These are phyloP conservation scores for Volucella inflata DNA, from an alignment of 2,888 invertebrate genomes.

Conservation along the genomic window DNA sequence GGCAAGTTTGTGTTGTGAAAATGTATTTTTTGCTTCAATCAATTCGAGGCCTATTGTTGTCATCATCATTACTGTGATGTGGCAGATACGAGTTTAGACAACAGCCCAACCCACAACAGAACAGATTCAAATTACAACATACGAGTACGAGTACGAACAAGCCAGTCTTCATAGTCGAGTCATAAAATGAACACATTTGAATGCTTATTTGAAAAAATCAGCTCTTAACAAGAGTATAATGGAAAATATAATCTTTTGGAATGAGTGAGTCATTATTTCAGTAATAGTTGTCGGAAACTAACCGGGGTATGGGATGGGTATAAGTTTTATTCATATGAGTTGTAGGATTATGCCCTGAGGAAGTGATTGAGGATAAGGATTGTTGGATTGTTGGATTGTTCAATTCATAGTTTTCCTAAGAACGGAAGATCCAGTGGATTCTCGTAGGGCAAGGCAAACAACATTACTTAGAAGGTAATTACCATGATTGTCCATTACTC, in stretches of 20 bases:
- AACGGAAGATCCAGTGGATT: neutral
- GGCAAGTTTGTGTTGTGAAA: constrained; percentile 14
- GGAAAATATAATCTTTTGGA: constrained; percentile 16
- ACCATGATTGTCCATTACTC: no score
- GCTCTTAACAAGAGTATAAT: constrained; percentile 52
- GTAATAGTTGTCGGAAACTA: constrained; percentile 17
- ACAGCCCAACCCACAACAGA: neutral
- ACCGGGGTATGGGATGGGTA: neutral
- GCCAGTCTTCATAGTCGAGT: constrained; percentile 7
- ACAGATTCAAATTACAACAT: constrained; percentile 22
- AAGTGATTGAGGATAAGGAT: constrained; percentile 1
- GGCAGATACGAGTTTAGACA: neutral
- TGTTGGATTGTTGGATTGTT: constrained; percentile 14
- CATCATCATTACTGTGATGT: constrained; percentile 44
- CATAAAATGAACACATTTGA: constrained; percentile 22
- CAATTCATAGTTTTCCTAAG: neutral
- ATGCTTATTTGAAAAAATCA: constrained; percentile 47
- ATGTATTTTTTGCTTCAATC: constrained; percentile 53
- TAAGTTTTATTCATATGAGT: constrained; percentile 34
- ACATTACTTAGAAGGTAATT: no score
- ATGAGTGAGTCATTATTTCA: neutral
- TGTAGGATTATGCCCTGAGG: neutral
- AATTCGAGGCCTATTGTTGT: constrained; percentile 61
- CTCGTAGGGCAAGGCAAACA: neutral
- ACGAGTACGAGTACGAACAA: no score